A percentile compares a stretch with the other conserved stretches of the same genome.
These are phyloP conservation scores for Ips nitidus DNA, from an alignment of 1,140 invertebrate genomes.

Conservation along the genomic window DNA sequence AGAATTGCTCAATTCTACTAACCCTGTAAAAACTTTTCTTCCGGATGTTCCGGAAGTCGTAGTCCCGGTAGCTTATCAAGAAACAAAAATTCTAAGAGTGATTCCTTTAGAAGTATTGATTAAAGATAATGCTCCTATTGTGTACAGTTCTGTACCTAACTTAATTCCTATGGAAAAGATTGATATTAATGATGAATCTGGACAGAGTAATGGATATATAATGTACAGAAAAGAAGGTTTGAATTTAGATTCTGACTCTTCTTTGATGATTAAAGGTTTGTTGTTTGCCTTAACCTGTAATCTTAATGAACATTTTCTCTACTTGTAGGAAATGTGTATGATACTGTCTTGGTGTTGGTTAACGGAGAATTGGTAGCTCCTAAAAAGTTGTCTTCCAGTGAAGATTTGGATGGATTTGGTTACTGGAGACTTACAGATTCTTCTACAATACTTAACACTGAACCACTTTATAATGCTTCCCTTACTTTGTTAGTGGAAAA, in stretches of 20 bases:
- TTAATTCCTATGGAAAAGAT: slow-evolving; percentile 59
- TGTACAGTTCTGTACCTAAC: slow-evolving; percentile 34
- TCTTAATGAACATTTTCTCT: neutral
- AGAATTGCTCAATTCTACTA: slow-evolving; percentile 49
- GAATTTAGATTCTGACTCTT: slow-evolving; percentile 50
- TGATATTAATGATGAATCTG: slow-evolving; percentile 58
- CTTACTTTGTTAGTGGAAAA: slow-evolving; percentile 63
- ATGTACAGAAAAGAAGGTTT: slow-evolving; percentile 53
- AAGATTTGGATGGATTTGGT: slow-evolving; percentile 52
- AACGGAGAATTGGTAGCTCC: slow-evolving; percentile 51
- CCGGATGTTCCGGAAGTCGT: slow-evolving; percentile 46
- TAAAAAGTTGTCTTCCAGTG: slow-evolving; percentile 39
- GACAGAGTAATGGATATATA: slow-evolving; percentile 64
- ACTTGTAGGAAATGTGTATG: slow-evolving; percentile 52
- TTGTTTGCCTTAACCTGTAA: neutral
- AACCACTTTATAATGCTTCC: slow-evolving; percentile 41
- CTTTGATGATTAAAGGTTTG: slow-evolving; percentile 38
- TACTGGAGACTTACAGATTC: slow-evolving; percentile 53
- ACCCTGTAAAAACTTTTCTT: slow-evolving; percentile 51
- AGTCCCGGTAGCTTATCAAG: slow-evolving; percentile 46
- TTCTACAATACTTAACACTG: slow-evolving; percentile 30
- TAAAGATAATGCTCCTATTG: slow-evolving; percentile 37
- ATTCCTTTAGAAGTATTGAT: slow-evolving; percentile 48
- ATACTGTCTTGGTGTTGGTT: slow-evolving; percentile 57
- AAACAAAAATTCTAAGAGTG: slow-evolving; percentile 40